These are phyloP conservation scores for Microdon myrmicae DNA, from an alignment of 2,888 invertebrate species.

Conservation along the genomic window DNA sequence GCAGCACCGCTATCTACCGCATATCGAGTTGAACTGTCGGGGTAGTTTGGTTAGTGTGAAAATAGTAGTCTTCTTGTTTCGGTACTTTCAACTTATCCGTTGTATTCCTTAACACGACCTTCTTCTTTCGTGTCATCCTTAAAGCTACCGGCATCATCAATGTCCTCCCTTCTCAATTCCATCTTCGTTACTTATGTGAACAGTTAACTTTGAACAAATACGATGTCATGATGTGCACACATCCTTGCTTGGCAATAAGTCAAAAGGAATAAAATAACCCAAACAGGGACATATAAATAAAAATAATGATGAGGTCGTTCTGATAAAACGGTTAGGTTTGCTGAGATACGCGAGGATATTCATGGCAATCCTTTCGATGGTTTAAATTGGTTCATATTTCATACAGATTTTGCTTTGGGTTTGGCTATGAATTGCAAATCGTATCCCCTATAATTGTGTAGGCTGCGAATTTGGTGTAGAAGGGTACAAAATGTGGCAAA, in stretches of 20 bases:
- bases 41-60: conserved; percentile 19
- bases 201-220: conserved; percentile 48
- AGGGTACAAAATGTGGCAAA: too few relatives aligned
- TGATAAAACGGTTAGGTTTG: too few relatives aligned
- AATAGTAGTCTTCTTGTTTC: conserved; percentile 14
- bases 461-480: too few relatives aligned
- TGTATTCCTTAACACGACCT: conserved; percentile 30
- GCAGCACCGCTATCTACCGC: too few relatives aligned
- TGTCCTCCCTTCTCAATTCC: too few relatives aligned
- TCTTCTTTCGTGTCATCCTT: conserved; percentile 32
- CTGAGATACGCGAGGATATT: conserved; percentile 35
- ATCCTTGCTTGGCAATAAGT: conserved; percentile 36
- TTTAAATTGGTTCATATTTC: conserved; percentile 47
- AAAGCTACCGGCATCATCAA: conserved; percentile 13
- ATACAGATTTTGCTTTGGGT: conserved; percentile 34
- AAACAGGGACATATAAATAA: conserved; percentile 2
- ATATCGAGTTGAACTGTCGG: neutral
- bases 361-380: conserved; percentile 47
- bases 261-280: too few relatives aligned
- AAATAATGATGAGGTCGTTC: conserved; percentile 1
- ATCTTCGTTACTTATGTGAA: too few relatives aligned
- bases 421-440: too few relatives aligned
- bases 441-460: too few relatives aligned
- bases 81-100: conserved; percentile 4
- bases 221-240: conserved; percentile 32